Percentiles rank a stretch among this genome's conserved stretches.
Conservation (phyloP, 2,888 invertebrate genomes). For the Lasioglossum marginatum region DNA sequence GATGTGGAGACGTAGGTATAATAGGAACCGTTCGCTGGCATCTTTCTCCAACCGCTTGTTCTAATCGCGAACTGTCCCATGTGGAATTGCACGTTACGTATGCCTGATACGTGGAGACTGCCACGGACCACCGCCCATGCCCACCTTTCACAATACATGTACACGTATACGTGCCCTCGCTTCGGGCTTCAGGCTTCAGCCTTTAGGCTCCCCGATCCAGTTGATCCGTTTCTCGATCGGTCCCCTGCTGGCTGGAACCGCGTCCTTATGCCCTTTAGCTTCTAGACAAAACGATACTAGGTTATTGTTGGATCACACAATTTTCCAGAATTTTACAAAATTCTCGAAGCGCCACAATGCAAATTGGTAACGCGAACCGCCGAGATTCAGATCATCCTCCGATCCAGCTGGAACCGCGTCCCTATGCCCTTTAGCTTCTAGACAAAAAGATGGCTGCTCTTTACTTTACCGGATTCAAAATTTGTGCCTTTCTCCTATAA, state of each 20-base stretch:
- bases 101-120: constrained; percentile 66
- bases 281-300: neutral
- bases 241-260: constrained; percentile 8
- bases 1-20: constrained; percentile 43
- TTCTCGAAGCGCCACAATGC: no score
- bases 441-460: no score
- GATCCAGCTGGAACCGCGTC: no score
- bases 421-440: no score
- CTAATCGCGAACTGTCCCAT: constrained; percentile 62
- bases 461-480: no score
- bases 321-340: neutral
- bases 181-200: constrained; percentile 20
- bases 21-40: constrained; percentile 58
- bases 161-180: constrained; percentile 53
- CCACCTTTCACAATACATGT: constrained; percentile 71
- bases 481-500: no score
- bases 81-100: constrained; percentile 63
- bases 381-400: neutral
- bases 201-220: constrained; percentile 37
- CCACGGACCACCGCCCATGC: constrained; percentile 74
- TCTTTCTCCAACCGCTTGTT: constrained; percentile 56
- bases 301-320: neutral
- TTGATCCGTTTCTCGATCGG: constrained; percentile 57
- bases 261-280: constrained; percentile 47
- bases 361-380: neutral